Evolutionary conservation across 2,797 vertebrate species (phyloP).

Genomic region (Hippoglossus hippoglossus): DNA sequence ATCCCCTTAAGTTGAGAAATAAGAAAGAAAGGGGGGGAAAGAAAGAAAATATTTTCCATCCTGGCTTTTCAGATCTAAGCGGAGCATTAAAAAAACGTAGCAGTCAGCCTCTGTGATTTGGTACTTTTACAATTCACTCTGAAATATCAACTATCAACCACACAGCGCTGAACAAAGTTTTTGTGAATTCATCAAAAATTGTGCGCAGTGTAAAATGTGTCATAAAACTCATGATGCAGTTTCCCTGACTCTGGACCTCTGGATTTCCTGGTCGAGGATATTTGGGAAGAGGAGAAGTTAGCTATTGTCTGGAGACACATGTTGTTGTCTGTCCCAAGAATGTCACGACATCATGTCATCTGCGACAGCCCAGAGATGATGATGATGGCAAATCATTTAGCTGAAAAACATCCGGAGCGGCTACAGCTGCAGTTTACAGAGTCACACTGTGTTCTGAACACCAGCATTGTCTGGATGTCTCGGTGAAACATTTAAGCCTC

Average conservation of each 20-base stretch:
- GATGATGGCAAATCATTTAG: too few species aligned
- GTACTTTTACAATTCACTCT: too few species aligned
- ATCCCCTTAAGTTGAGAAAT: too few species aligned
- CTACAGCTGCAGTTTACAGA: slow-evolving; percentile 31
- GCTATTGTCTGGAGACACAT: slow-evolving; percentile 4
- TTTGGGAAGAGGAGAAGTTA: not conserved
- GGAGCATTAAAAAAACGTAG: too few species aligned
- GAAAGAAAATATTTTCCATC: too few species aligned
- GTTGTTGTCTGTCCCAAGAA: slow-evolving; percentile 10
- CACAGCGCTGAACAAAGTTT: not conserved
- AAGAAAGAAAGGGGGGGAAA: too few species aligned
- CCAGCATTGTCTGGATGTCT: not conserved
- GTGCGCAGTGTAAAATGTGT: not conserved
- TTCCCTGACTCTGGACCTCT: not conserved
- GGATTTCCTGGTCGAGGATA: not conserved
- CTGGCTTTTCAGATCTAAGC: too few species aligned
- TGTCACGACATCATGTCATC: slow-evolving; percentile 25
- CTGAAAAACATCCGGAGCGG: not conserved
- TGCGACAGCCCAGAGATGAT: not conserved
- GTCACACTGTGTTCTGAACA: not conserved
- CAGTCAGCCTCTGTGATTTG: too few species aligned
- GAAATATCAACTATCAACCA: too few species aligned
- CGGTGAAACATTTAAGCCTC: slow-evolving; percentile 14
- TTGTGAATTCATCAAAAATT: not conserved
- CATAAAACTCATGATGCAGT: not conserved